phyloP scores from a whole-genome alignment of 1,140 invertebrate genomes.

The Drosophila athabasca region DNA sequence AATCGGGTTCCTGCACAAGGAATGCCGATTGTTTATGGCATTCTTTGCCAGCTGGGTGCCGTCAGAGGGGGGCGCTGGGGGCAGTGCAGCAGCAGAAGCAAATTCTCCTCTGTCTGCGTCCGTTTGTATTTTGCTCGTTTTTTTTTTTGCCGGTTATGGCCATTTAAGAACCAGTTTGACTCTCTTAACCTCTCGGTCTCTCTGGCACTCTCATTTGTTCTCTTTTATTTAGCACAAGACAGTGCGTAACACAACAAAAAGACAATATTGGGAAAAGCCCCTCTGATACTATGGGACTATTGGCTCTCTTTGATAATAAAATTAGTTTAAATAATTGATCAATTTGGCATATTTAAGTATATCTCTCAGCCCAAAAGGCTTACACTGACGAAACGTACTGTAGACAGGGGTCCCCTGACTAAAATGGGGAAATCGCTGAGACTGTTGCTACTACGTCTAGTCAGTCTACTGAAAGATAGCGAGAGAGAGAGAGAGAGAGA shows the following conservation, averaged over 20 bases:
- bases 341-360: background rate
- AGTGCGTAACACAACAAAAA: conserved; percentile 7
- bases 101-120: conserved; percentile 3
- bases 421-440: conserved; percentile 2
- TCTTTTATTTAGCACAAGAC: conserved; percentile 15
- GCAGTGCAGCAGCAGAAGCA: background rate
- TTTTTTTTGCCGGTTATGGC: conserved; percentile 16
- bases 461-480: background rate
- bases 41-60: conserved; percentile 7
- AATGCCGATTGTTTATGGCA: conserved; percentile 45
- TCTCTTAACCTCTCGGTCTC: conserved; percentile 1
- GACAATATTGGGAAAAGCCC: too few relatives aligned
- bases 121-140: background rate
- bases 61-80: too few relatives aligned
- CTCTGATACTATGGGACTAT: background rate
- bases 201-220: conserved; percentile 2
- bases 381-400: conserved; percentile 4
- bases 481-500: conserved; percentile 19
- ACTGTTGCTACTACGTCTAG: conserved; percentile 10
- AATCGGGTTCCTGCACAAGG: conserved; percentile 24
- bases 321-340: background rate
- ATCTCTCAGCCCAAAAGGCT: background rate
- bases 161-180: conserved; percentile 37
- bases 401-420: background rate
- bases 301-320: background rate